A percentile compares a stretch with the other conserved stretches of the same genome.
Evolutionary conservation across 2,113 vertebrate species (phyloP).

Genomic region (Ceyx cyanopectus): DNA sequence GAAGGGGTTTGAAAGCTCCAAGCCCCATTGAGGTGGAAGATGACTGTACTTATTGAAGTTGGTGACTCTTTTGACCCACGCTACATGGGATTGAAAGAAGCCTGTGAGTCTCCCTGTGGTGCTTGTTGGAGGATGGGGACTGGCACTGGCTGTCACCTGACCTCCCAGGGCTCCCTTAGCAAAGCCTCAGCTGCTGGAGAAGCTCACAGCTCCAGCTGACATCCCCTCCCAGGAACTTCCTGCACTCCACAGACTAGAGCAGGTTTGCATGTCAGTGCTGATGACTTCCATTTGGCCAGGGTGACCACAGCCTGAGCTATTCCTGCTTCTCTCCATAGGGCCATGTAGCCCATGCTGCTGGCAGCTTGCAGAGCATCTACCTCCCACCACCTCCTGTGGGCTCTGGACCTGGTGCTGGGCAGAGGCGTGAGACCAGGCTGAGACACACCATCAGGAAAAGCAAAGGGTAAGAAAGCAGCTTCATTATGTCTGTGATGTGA

Average conservation of each 20-base stretch:
- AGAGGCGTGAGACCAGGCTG: not conserved
- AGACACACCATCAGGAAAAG: fast-evolving
- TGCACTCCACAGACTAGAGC: not conserved
- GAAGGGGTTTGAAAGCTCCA: not conserved
- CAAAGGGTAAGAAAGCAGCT: not conserved
- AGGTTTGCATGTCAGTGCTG: fast-evolving
- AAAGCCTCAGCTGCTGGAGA: not conserved
- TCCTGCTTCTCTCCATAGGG: not conserved
- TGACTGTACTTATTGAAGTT: not conserved
- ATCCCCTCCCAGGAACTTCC: not conserved
- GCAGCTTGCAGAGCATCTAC: not conserved
- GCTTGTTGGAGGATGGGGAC: not conserved
- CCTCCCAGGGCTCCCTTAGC: not conserved
- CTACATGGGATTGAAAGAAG: not conserved
- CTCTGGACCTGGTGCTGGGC: not conserved
- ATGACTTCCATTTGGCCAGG: not conserved
- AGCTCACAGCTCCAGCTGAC: not conserved
- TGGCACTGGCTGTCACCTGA: not conserved
- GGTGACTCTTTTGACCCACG: not conserved
- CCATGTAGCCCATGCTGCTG: fast-evolving
- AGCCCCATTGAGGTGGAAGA: not conserved
- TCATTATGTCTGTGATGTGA: not conserved
- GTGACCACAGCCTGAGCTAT: not conserved
- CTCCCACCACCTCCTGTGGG: not conserved
- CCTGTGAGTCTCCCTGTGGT: not conserved